A percentile compares a stretch with the other conserved stretches of the same genome.
Evolutionary conservation across 2,888 invertebrate species (phyloP).

Genomic region (Phymatocera aterrima): DNA sequence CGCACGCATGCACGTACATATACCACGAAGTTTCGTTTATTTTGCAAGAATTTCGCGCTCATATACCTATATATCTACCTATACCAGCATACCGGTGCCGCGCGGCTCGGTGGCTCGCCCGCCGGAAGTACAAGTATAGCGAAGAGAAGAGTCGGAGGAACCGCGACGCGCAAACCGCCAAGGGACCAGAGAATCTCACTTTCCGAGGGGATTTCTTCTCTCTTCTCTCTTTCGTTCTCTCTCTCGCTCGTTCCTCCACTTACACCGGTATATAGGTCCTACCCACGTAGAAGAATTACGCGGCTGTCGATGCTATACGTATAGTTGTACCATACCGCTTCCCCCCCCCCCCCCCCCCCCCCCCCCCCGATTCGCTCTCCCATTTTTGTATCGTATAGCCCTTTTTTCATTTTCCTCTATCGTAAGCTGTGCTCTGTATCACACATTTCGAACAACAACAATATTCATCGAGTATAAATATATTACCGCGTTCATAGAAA

Average conservation of each 20-base stretch:
- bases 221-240: background rate
- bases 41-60: constrained; percentile 65
- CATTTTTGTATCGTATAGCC: no score
- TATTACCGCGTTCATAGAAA: no score
- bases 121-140: constrained; percentile 71
- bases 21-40: constrained; percentile 59
- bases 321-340: no score
- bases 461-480: no score
- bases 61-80: no score
- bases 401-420: no score
- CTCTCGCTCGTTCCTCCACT: background rate
- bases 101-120: background rate
- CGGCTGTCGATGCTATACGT: no score
- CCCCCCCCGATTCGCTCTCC: no score
- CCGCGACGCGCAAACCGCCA: background rate
- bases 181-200: constrained; percentile 3
- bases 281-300: background rate
- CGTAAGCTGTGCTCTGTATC: no score
- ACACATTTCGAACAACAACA: no score
- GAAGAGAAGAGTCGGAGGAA: constrained; percentile 28
- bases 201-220: background rate
- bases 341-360: no score
- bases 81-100: constrained; percentile 58
- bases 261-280: background rate
- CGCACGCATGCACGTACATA: no score